These are phyloP conservation scores for Oxyscelio sp. DNA, from an alignment of 2,888 invertebrate genomes.

Conservation along the genomic window DNA sequence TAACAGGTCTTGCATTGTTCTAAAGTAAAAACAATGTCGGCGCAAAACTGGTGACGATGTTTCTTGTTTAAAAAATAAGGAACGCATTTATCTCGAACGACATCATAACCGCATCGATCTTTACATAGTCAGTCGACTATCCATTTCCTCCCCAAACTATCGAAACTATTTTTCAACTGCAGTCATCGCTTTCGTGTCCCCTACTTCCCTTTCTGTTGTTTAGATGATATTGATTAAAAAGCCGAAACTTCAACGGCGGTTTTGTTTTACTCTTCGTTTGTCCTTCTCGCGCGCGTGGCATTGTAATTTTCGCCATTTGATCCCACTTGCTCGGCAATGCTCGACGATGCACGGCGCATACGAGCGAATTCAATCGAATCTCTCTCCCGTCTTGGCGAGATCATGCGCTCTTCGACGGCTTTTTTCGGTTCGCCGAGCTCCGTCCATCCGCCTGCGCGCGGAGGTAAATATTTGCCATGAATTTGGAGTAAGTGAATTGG, in stretches of 20 bases:
- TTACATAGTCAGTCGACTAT: too few relatives aligned
- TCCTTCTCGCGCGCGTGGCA: conserved; percentile 58
- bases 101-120: too few relatives aligned
- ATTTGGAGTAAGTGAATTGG: conserved; percentile 72
- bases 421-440: conserved; percentile 72
- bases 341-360: conserved; percentile 68
- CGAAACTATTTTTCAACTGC: neutral
- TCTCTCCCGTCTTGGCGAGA: conserved; percentile 66
- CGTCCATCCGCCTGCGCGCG: conserved; percentile 68
- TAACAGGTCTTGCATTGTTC: too few relatives aligned
- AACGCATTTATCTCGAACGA: too few relatives aligned
- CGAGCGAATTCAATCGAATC: conserved; percentile 73
- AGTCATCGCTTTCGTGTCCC: neutral
- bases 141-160: too few relatives aligned
- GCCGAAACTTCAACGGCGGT: conserved; percentile 47
- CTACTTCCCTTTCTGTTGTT: conserved; percentile 36
- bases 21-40: too few relatives aligned
- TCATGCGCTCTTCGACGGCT: conserved; percentile 71
- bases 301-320: conserved; percentile 69
- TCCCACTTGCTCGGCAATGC: conserved; percentile 60
- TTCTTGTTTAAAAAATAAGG: too few relatives aligned
- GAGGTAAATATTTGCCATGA: conserved; percentile 72
- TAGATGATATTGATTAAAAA: conserved; percentile 62
- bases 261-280: conserved; percentile 36
- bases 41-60: too few relatives aligned